Evolutionary conservation across 2,113 vertebrate species (phyloP), one percentile per base, ranked within the genome.

Genomic region (Caloenas nicobarica): DNA sequence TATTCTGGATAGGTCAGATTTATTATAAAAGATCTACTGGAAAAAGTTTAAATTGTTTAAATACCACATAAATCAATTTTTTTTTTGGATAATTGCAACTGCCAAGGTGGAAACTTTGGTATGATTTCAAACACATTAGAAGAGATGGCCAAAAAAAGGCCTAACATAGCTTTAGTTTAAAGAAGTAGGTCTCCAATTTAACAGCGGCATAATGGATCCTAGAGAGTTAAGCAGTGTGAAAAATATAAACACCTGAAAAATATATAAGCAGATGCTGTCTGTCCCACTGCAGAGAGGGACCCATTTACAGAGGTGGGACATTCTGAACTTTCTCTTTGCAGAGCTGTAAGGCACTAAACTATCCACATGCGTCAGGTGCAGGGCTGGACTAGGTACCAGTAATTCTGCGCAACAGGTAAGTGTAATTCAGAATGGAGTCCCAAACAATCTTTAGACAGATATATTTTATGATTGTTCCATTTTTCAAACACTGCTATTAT

Each of bases 321-420:
- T 46, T 54, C 58, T 50, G 74, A 85, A 9, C 38, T 87, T 38
- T 25, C 34, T 36, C 65, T 58, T 38, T 51, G 62, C 51, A 69
- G 61, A 69, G 29, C 10, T 38, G 24, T 31, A 58, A 68, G 62
- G 34, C 17, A 74, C 65, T 33, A 28, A 65, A 38, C 44, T 40
- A 34, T 5, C 9, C 31, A 24, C 0, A 0, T 33, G 73, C 2
- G 2, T 16, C 1, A 4, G 48, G 70, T n/a, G 14, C 72, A 56
- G 51, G 38, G 44, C 57, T 48, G 51, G 34, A 72, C 56, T 16
- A 70, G 28, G 42, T n/a, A 33, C 31, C 53, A 34, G 24, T 11
- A 38, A 79, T 82, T 56, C 57, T 79, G 65, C 24, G 51, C 34
- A 58, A 50, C 1, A 23, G 16, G 25, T 17, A 77, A 83, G 46